Evolutionary conservation across 2,797 vertebrate species (phyloP), one percentile per base, ranked within the genome.

Genomic region (Sarcoramphus papa): DNA sequence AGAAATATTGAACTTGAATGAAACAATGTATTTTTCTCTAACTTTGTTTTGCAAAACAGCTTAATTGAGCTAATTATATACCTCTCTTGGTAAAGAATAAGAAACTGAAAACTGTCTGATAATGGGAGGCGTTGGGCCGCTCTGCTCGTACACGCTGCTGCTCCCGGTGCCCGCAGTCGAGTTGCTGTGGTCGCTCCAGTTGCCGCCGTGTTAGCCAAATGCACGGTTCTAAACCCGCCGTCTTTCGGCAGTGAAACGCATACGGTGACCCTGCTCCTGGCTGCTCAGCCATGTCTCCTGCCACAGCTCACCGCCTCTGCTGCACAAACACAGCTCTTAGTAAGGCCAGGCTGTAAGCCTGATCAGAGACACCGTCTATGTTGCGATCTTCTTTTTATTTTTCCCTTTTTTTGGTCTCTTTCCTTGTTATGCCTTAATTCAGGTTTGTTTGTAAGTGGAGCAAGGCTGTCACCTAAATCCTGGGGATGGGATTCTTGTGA

Each of bases 221-320:
- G 2, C 1, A 4, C 3, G 2, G 37, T 20, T 77, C 50, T 56
- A 57, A 37, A 24, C 40, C 30, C 2, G 0, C 16, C 2, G 2
- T 33, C 53, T 54, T n/a, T 40, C 0, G 6, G 41, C 56, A 13
- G 27, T 24, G 35, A 21, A 25, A 9, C 0, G 2, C 0, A 1
- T 10, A 3, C 0, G 7, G 73, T 64, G 74, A 45, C 45, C 17
- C 37, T 0, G 3, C 25, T 47, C 23, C 37, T 30, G 40, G 13
- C 62, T 75, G 69, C 57, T 63, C 0, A 3, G 28, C 57, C 14
- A 1, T 8, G 9, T 30, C n/a, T 62, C 23, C 60, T 2, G 2
- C 17, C 25, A 8, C 31, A 16, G 27, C 28, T 50, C 24, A 6
- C 28, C 14, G 43, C 43, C 59, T 56, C 41, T 1, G 6, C n/a